Evolutionary conservation across 2,113 vertebrate genomes (phyloP), one percentile per base, ranked within the genome.

Genomic region (Hippocampus abdominalis): DNA sequence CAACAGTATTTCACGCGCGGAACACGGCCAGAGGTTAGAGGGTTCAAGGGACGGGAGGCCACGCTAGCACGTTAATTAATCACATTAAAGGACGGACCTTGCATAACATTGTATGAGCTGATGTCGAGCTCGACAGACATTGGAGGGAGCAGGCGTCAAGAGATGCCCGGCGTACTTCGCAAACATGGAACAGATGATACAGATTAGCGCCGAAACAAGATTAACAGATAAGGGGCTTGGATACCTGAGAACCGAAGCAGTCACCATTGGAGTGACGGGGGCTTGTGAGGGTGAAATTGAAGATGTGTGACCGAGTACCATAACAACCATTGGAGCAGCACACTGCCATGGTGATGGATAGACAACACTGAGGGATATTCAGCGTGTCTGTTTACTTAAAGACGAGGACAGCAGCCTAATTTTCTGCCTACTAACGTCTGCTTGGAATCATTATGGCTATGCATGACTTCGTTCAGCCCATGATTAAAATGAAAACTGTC

Each of bases 311-410:
- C 69, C 23, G 60, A 76, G 72, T 68, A 71, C 74, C 84, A 87
- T 86, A 88, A 85, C 75, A 82, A 89, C 81, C 68, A 79, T 74
- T 69, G 69, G 48, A 70, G 74, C 71, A 44, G 61, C 15, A 40
- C 61, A 71, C 83, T 77, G 68, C 76, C 82, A 86, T 82, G 75
- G 80, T 69, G 75, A 85, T 76, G 40, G 53, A 57, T 49, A 11
- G 75, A 71, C 64, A 65, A 57, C 60, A 72, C 68, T 42, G 66
- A 81, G 71, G 21, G 54, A 10, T 66, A 25, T 46, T 48, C 36
- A 70, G n/a, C 2, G 4, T 27, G 54, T n/a, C 8, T 53, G 51
- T 53, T n/a, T n/a, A n/a, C 9, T 53, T 53, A 2, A 48, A 53
- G 21, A 9, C 8, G 11, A 53, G 10, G 51, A n/a, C 51, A 10